These are phyloP conservation scores for Halcyon senegalensis DNA, from an alignment of 2,113 vertebrate species.

Conservation along the genomic window DNA sequence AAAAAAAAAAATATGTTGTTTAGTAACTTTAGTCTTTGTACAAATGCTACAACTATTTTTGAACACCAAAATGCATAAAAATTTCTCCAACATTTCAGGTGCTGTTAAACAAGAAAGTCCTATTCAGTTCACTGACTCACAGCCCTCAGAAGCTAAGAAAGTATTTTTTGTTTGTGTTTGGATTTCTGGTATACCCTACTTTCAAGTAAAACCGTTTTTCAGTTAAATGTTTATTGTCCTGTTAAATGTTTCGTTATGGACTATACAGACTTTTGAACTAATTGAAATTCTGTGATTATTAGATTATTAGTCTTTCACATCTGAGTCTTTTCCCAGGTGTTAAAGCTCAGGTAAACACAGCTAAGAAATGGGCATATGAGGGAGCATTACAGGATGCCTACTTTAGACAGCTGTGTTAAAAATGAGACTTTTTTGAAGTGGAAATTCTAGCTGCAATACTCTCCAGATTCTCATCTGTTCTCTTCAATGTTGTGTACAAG, in stretches of 20 bases:
- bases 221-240: background rate
- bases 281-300: background rate
- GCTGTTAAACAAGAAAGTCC: background rate
- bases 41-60: background rate
- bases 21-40: background rate
- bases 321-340: background rate
- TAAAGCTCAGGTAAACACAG: background rate
- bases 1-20: slow-evolving; percentile 7
- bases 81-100: background rate
- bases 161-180: background rate
- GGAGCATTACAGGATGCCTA: background rate
- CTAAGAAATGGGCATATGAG: background rate
- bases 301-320: background rate
- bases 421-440: background rate
- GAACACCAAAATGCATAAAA: background rate
- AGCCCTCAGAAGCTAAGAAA: background rate
- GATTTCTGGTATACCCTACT: background rate
- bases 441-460: background rate
- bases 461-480: background rate
- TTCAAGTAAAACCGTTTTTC: background rate
- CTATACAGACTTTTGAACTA: background rate
- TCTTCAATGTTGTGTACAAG: background rate
- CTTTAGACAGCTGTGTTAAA: background rate
- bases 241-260: background rate
- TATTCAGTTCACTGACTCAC: background rate